A percentile compares a stretch with the other conserved stretches of the same genome.
phyloP scores from a whole-genome alignment of 2,888 invertebrate genomes.

The Minunthozetes semirufus region DNA sequence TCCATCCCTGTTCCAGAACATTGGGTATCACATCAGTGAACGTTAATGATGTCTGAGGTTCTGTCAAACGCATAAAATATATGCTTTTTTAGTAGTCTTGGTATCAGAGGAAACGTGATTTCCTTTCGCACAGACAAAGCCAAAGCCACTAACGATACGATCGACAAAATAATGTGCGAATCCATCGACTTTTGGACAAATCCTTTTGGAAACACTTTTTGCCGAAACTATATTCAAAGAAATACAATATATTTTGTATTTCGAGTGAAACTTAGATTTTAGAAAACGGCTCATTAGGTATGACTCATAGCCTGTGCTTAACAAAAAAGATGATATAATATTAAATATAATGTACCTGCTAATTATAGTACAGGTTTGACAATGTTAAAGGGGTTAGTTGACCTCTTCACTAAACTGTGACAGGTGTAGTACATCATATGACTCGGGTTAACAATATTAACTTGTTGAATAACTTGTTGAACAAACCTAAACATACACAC shows the following conservation, averaged over 20 bases:
- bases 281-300: slow-evolving; percentile 12
- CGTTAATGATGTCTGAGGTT: slow-evolving; percentile 2
- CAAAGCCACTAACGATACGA: background rate
- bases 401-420: background rate
- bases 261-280: background rate
- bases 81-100: background rate
- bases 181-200: background rate
- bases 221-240: background rate
- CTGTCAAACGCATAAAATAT: background rate
- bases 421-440: background rate
- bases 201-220: background rate
- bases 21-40: slow-evolving; percentile 8
- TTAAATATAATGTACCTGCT: too few species aligned
- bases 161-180: background rate
- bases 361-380: too few species aligned
- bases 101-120: slow-evolving; percentile 11
- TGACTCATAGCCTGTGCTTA: too few species aligned
- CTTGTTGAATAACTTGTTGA: background rate
- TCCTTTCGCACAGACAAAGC: slow-evolving; percentile 8
- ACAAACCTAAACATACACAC: background rate
- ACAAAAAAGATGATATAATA: too few species aligned
- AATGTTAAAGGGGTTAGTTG: slow-evolving; percentile 2
- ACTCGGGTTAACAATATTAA: background rate
- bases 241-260: background rate
- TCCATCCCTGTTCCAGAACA: background rate